Percentiles rank a stretch among this genome's conserved stretches.
Evolutionary conservation across 1,140 invertebrate genomes (phyloP).

Genomic region (Xylocopa sonorina): DNA sequence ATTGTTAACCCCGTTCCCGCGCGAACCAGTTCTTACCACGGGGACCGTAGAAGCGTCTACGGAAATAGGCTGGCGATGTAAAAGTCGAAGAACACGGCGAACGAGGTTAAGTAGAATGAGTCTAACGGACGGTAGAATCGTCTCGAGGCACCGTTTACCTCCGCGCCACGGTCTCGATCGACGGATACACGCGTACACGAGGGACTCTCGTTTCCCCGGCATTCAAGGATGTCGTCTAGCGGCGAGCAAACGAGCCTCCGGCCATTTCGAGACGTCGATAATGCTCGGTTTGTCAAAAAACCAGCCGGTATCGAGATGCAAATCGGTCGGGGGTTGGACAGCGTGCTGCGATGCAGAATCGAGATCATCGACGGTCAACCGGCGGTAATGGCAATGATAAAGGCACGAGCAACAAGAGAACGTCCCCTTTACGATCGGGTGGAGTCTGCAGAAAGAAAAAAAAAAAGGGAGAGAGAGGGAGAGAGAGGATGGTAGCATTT

Average conservation of each 20-base stretch:
- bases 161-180: neutral
- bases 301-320: neutral
- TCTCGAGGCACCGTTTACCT: neutral
- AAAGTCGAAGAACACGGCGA: neutral
- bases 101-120: slow-evolving; percentile 8
- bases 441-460: neutral
- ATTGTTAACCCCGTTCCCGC: slow-evolving; percentile 32
- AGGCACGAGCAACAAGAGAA: slow-evolving; percentile 21
- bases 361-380: slow-evolving; percentile 26
- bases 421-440: slow-evolving; percentile 25
- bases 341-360: neutral
- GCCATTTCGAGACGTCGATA: neutral
- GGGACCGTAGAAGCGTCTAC: neutral
- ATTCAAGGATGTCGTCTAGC: neutral
- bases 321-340: neutral
- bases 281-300: slow-evolving; percentile 1
- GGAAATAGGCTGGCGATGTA: slow-evolving; percentile 17
- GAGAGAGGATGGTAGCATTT: no score
- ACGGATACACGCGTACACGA: neutral
- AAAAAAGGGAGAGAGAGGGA: no score
- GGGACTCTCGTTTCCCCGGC: neutral
- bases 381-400: slow-evolving; percentile 36
- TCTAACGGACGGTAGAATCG: neutral
- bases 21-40: slow-evolving; percentile 22
- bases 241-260: neutral